These are phyloP conservation scores for Fragum whitleyi DNA, from an alignment of 2,888 invertebrate species.

Conservation along the genomic window DNA sequence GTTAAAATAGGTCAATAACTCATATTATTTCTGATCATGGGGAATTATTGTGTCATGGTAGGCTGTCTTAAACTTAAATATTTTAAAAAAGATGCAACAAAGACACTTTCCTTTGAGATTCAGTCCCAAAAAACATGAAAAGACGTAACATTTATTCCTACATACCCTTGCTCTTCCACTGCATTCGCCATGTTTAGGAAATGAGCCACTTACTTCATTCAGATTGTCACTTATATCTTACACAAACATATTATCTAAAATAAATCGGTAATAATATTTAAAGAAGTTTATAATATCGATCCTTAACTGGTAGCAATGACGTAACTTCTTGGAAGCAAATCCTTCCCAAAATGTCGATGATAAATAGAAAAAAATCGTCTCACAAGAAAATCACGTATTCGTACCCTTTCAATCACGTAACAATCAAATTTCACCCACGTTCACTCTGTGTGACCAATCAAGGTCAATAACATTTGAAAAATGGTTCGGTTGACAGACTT, in stretches of 20 bases:
- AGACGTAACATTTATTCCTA: constrained; percentile 1
- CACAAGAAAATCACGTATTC: no score
- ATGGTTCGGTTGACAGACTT: no score
- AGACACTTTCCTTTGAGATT: not conserved
- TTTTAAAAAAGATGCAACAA: not conserved
- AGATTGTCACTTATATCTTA: not conserved
- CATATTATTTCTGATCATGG: not conserved
- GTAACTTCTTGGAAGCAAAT: no score
- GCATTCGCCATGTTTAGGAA: not conserved
- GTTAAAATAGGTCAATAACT: not conserved
- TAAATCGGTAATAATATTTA: not conserved
- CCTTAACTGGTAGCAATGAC: no score
- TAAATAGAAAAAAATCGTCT: no score
- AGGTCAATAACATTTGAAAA: no score
- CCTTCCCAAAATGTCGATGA: no score
- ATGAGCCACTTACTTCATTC: not conserved
- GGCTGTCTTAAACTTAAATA: not conserved
- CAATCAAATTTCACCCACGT: no score
- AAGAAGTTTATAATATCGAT: no score
- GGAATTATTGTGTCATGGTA: not conserved
- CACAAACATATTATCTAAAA: not conserved
- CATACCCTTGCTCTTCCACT: not conserved
- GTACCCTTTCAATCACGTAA: no score
- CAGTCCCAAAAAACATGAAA: not conserved
- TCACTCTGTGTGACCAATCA: no score